Conservation (phyloP, 2,888 invertebrate genomes). For the Erebia ligea region DNA sequence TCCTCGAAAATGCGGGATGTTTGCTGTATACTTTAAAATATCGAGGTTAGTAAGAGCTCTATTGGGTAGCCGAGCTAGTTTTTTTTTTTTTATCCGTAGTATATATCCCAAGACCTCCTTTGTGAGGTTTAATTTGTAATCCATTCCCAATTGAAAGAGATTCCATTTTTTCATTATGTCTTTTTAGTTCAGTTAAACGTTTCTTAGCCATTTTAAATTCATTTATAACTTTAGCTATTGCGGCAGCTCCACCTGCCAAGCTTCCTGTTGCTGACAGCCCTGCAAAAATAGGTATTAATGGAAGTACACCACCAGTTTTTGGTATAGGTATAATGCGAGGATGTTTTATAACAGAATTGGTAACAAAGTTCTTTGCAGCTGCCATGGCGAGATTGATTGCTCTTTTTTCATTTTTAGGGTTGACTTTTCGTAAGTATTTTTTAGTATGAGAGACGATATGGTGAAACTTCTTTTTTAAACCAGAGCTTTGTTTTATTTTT, state of each 20-base stretch:
- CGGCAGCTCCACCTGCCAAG: not conserved
- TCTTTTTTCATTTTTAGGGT: too few species aligned
- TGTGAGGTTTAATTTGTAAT: not conserved
- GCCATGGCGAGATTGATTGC: not conserved
- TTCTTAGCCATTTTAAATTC: not conserved
- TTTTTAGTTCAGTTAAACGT: not conserved
- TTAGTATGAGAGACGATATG: too few species aligned
- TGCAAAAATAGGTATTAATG: slow-evolving; percentile 4
- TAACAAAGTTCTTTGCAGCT: not conserved
- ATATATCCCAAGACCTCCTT: not conserved
- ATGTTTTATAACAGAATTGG: not conserved
- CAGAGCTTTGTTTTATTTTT: too few species aligned
- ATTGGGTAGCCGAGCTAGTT: not conserved
- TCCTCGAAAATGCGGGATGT: not conserved
- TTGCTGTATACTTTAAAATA: not conserved
- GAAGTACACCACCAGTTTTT: not conserved
- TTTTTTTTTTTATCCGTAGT: not conserved
- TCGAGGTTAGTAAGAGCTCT: not conserved
- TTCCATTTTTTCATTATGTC: slow-evolving; percentile 4
- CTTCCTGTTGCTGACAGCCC: not conserved
- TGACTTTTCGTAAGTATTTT: too few species aligned
- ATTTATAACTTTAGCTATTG: not conserved
- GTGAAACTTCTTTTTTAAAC: too few species aligned
- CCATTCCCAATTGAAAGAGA: not conserved
- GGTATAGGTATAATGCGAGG: slow-evolving; percentile 1